Base-by-base conservation (phyloP, 2,797 vertebrate genomes). In the Zonotrichia albicollis region DNA sequence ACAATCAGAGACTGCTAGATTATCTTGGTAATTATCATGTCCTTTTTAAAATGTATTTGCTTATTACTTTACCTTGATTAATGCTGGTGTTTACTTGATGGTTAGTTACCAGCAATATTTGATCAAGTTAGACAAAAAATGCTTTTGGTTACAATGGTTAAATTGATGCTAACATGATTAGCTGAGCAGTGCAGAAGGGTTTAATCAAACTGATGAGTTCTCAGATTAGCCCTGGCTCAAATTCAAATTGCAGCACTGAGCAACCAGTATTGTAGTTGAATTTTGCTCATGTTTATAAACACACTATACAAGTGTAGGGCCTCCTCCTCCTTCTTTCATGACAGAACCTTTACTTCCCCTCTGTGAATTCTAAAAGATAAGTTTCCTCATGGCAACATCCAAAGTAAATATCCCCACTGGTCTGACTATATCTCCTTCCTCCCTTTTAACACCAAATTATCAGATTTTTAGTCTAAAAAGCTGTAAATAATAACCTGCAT, bases 131-230 rank as follows among this genome's bases (percentile, higher is more conserved):
- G 78, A 72, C 30, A 81, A 88, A 94, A 94, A 74, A 46, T 32
- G 70, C 34, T 93, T 86, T 81, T 89, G 27, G 87, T 77, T 88
- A 40, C 70, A 75, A 66, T 13, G 86, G 73, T 79, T 83, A 68
- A 94, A 89, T 32, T 78, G 55, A 94, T 45, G 79, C 53, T 87
- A 90, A 74, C 54, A 38, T 0, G 16, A 91, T 74, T 86, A 90
- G 57, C 50, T 1, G 1, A 89, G 87, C 71, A 58, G 77, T 74
- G 80, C 77, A 94, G 89, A 94, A 85, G 48, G 62, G 73, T 89
- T 96, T 93, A 96, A 95, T 95, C 91, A 92, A 75, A 94, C 73
- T 75, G 79, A 91, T 66, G 91, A 92, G 73, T 57, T 84, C 87
- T 90, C 87, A 91, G 77, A 93, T 94, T 84, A 95, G 74, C 43